Base-by-base conservation (phyloP, 2,797 vertebrate genomes). In the Lithobates pipiens region DNA sequence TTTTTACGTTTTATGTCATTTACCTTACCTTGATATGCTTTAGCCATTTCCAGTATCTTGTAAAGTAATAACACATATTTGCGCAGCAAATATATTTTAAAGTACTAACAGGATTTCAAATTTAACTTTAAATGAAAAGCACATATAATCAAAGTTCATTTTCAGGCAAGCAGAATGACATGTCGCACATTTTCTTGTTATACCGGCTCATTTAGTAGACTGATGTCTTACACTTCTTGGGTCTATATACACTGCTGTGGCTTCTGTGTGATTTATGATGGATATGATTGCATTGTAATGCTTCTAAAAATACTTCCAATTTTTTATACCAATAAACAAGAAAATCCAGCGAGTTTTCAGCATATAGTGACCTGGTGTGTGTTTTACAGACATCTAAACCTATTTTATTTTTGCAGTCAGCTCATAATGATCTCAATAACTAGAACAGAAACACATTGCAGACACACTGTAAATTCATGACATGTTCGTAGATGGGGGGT, bases 61-160 rank as follows among this genome's bases (percentile, higher is more conserved):
- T 27, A n/a, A 11, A 27, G 63, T 67, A 27, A 11, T 10, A 67
- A 67, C 25, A 27, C 57, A 21, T 67, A 67, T 67, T 67, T 67
- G 63, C 63, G 4, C n/a, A 67, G 63, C 7, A 67, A 13, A 67
- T 27, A 27, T 67, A 67, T 67, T 67, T 54, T 54, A 5, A 27
- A 67, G 27, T 67, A 4, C 63, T 67, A 27, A 67, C 63, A 67
- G 63, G 63, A 27, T 67, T 67, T 67, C 63, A 67, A 27, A 67
- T 67, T n/a, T 67, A 27, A 67, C 63, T 67, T 67, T 67, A 27
- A n/a, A n/a, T 10, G 63, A 67, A n/a, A 67, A 67, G 63, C 27
- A 67, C 63, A 67, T 67, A 67, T 67, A 10, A 67, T 67, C 63
- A n/a, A 27, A 67, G n/a, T 68, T 68, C n/a, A 68, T 68, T 68